Evolutionary conservation across 2,888 invertebrate genomes (phyloP), one percentile per base, ranked within the genome.

Genomic region (Chymomyza caudatula): DNA sequence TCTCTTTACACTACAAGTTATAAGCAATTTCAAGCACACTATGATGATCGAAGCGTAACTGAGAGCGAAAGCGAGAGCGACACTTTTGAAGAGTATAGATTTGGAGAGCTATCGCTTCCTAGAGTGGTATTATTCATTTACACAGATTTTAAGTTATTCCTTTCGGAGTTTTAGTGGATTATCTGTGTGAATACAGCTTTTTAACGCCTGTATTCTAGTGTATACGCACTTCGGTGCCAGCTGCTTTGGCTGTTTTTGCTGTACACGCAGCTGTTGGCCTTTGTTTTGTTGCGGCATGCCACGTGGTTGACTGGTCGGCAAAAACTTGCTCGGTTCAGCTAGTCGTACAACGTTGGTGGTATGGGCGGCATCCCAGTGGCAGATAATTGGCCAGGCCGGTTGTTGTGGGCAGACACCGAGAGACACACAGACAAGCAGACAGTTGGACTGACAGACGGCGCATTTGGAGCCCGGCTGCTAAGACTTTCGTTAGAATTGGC

Each of bases 201-300:
- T 62, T 65, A 49, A 42, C 76, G 69, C 76, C 69, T 76, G 73
- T 69, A 72, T 76, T 73, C 67, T 65, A 62, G 64, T 65, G 29
- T 37, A 37, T 37, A 11, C 8, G 11, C 8, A 11, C 3, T 37
- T 6, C 29, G 11, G 8, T n/a, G n/a, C n/a, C 11, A 4, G 2
- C 11, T 37, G 29, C 29, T 74, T 67, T 68, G 53, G 61, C 60
- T 60, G 47, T 42, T 19, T n/a, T 47, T 11, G 22, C 58, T 53
- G 22, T 57, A 4, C 29, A 13, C n/a, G 29, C 51, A 51, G 51
- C 49, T 2, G 44, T 44, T 17, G 22, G 51, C 22, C 20, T 47
- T 17, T 19, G 51, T 51, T 51, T 51, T 52, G 47, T 60, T 60
- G 59, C 57, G 47, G 64, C 23, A 22, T 15, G 25, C 53, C 53